Percentiles rank a stretch among this genome's conserved stretches.
Conservation (phyloP, 2,113 vertebrate species). For the Nannobrachium achirus region DNA sequence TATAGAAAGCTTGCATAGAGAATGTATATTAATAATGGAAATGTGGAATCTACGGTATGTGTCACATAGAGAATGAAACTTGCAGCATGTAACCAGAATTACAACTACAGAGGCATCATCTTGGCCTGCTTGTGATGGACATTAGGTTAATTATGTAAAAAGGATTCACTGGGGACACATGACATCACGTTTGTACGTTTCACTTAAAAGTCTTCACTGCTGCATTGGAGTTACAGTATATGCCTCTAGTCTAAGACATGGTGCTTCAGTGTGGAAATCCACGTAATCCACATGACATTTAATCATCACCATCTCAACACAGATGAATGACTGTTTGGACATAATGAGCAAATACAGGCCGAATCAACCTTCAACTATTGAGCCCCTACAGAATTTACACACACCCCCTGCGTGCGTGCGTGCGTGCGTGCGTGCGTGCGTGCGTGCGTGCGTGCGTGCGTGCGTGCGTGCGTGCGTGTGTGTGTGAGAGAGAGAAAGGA, state of each 20-base stretch:
- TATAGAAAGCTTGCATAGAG: not conserved
- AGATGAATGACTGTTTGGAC: not conserved
- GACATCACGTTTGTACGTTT: not conserved
- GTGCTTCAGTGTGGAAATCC: not conserved
- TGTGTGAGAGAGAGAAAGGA: conserved; percentile 27
- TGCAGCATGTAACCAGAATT: not conserved
- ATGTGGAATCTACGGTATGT: too few relatives aligned
- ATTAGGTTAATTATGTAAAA: not conserved
- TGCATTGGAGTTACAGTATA: not conserved
- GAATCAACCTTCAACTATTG: not conserved
- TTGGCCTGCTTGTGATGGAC: not conserved
- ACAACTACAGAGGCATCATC: not conserved
- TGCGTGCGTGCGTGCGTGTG: not conserved
- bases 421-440: conserved; percentile 1
- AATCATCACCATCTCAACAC: conserved; percentile 5
- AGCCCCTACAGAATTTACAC: not conserved
- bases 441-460: conserved; percentile 6
- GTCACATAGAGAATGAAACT: not conserved
- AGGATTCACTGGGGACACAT: not conserved
- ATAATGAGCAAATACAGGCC: not conserved
- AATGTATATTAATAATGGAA: not conserved
- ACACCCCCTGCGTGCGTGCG: not conserved
- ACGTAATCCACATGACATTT: conserved; percentile 12
- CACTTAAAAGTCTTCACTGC: not conserved
- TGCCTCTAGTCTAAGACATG: not conserved